Conservation (phyloP, 1,140 invertebrate species). For the Dolichoris vasculosae region DNA sequence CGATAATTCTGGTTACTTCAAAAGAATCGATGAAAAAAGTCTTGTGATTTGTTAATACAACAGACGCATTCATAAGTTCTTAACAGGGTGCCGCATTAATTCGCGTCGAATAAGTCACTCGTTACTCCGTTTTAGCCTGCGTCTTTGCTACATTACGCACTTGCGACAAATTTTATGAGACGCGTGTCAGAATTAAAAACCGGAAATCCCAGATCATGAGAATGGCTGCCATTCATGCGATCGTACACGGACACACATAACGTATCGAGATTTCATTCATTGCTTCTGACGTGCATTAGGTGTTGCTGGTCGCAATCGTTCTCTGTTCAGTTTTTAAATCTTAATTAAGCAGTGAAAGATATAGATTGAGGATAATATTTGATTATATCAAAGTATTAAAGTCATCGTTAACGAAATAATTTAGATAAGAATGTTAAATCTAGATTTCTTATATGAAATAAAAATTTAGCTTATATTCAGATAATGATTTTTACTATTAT, state of each 20-base stretch:
- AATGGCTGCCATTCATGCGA: slow-evolving; percentile 54
- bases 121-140: not conserved
- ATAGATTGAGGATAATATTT: not conserved
- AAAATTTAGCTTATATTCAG: too few species aligned
- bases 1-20: slow-evolving; percentile 10
- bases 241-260: not conserved
- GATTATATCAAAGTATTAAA: not conserved
- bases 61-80: slow-evolving; percentile 3
- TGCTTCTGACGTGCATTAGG: not conserved
- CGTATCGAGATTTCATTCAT: not conserved
- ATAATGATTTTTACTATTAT: too few species aligned
- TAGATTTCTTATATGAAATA: too few species aligned
- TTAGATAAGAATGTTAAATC: not conserved
- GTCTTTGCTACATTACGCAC: not conserved
- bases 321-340: not conserved
- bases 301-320: not conserved
- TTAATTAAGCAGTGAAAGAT: not conserved
- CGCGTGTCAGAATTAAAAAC: slow-evolving; percentile 57
- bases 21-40: not conserved
- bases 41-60: slow-evolving; percentile 20
- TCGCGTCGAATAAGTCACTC: not conserved
- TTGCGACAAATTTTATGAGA: slow-evolving; percentile 29
- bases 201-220: slow-evolving; percentile 53
- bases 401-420: not conserved
- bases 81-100: slow-evolving; percentile 30